Evolutionary conservation across 1,140 invertebrate genomes (phyloP).

Genomic region (Drosophila prosaltans): DNA sequence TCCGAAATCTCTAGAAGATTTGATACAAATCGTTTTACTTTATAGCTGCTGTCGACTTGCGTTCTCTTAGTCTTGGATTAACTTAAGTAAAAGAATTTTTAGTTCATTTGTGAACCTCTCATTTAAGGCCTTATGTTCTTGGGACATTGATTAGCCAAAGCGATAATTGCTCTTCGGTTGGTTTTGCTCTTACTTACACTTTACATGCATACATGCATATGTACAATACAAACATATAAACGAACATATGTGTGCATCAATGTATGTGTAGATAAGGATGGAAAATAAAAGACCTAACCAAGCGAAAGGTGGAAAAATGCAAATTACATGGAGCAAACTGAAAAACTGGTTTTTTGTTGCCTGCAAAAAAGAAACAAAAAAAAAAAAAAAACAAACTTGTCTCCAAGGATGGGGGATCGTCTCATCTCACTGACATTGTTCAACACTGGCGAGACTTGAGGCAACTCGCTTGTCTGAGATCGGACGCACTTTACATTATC

Average conservation of each 20-base stretch:
- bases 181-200: not conserved
- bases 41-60: too few species aligned
- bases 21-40: too few species aligned
- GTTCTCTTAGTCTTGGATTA: not conserved
- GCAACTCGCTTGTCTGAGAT: slow-evolving; percentile 49
- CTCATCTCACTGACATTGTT: slow-evolving; percentile 19
- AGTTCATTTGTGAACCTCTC: slow-evolving; percentile 3
- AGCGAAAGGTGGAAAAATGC: slow-evolving; percentile 53
- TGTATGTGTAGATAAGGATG: slow-evolving; percentile 25
- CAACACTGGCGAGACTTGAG: slow-evolving; percentile 28
- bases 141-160: slow-evolving; percentile 29
- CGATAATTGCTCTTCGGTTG: slow-evolving; percentile 30
- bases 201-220: too few species aligned
- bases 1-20: too few species aligned
- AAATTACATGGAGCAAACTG: slow-evolving; percentile 37
- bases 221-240: not conserved
- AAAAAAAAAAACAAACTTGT: slow-evolving; percentile 44
- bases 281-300: slow-evolving; percentile 7
- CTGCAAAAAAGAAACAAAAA: slow-evolving; percentile 7
- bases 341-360: slow-evolving; percentile 22
- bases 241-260: not conserved
- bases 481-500: slow-evolving; percentile 64
- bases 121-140: slow-evolving; percentile 30
- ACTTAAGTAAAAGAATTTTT: not conserved
- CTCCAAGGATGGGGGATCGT: slow-evolving; percentile 26